Conservation (phyloP, 2,888 invertebrate species). For the Leptopilina drosophilae region DNA sequence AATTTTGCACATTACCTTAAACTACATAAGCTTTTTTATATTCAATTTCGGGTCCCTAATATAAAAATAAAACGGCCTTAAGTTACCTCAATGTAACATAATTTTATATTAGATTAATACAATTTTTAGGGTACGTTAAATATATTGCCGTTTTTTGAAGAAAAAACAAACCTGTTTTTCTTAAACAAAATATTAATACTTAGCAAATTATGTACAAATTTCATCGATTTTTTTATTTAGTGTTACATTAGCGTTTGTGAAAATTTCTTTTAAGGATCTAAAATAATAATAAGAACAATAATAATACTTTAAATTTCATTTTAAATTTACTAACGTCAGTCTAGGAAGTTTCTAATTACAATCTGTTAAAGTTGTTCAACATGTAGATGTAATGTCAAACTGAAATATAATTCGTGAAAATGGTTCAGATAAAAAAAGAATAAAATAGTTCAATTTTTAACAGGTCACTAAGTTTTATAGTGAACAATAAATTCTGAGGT, state of each 20-base stretch:
- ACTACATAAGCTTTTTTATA: background rate
- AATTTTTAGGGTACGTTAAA: background rate
- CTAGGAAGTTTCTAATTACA: background rate
- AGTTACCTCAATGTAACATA: constrained; percentile 34
- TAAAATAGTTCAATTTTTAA: too few relatives aligned
- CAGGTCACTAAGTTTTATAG: too few relatives aligned
- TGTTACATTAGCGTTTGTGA: constrained; percentile 7
- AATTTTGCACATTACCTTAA: background rate
- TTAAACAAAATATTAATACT: background rate
- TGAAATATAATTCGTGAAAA: too few relatives aligned
- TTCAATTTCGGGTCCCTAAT: constrained; percentile 14
- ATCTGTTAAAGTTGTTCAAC: too few relatives aligned
- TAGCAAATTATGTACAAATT: background rate
- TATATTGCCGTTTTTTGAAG: constrained; percentile 13
- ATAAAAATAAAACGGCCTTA: constrained; percentile 22
- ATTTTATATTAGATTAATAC: constrained; percentile 25
- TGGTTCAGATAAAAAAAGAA: too few relatives aligned
- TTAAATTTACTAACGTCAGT: background rate
- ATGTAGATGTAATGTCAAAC: too few relatives aligned
- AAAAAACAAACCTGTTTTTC: background rate
- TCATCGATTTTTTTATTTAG: background rate
- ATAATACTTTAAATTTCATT: background rate
- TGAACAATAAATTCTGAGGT: too few relatives aligned
- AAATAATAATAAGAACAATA: background rate
- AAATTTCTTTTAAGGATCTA: background rate